These are phyloP conservation scores for Dichetophora obliterata DNA, from an alignment of 2,888 invertebrate species.

Conservation along the genomic window DNA sequence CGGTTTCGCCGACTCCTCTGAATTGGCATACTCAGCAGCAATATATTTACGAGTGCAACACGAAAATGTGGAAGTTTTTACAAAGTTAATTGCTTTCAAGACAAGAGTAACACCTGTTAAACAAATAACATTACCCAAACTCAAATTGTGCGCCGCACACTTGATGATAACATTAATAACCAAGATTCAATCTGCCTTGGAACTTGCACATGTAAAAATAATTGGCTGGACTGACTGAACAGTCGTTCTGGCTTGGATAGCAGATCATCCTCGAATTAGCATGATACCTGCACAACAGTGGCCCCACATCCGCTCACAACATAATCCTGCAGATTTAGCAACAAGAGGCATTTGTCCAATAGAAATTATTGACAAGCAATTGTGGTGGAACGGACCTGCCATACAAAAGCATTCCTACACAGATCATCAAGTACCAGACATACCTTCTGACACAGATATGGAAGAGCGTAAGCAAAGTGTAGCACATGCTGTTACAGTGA, in stretches of 20 bases:
- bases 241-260: constrained; percentile 40
- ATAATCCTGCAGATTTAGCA: constrained; percentile 43
- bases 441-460: not conserved
- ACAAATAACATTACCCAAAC: constrained; percentile 14
- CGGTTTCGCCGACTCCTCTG: no score
- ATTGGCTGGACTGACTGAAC: constrained; percentile 40
- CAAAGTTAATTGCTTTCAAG: constrained; percentile 31
- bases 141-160: constrained; percentile 23
- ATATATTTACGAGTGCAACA: not conserved
- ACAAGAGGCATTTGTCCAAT: constrained; percentile 40
- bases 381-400: constrained; percentile 13
- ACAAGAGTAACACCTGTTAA: constrained; percentile 24
- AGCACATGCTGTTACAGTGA: not conserved
- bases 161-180: constrained; percentile 19
- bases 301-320: constrained; percentile 35
- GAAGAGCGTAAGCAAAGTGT: constrained; percentile 22
- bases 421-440: not conserved
- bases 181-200: no score
- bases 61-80: constrained; percentile 7
- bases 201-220: not conserved
- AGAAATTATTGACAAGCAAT: constrained; percentile 17
- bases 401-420: not conserved
- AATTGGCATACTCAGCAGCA: constrained; percentile 32
- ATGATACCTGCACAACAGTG: constrained; percentile 32
- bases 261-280: constrained; percentile 37